Percentiles rank a stretch among this genome's conserved stretches.
Conservation (phyloP, 2,888 invertebrate species). For the Theristus sp. region DNA sequence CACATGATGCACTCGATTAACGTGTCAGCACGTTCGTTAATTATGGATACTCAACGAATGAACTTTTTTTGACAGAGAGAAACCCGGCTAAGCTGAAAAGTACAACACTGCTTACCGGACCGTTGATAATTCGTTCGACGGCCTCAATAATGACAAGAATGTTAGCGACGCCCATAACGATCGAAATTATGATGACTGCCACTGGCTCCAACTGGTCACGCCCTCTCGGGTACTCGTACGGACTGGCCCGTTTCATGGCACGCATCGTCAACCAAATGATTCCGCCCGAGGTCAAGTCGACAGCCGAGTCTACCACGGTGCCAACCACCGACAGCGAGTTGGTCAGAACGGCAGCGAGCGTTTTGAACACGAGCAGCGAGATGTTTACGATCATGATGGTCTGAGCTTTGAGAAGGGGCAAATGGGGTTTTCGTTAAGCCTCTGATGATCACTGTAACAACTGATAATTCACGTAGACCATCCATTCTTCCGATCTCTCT, state of each 20-base stretch:
- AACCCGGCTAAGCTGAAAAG: too few relatives aligned
- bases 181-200: constrained; percentile 27
- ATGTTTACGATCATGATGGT: constrained; percentile 1
- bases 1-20: too few relatives aligned
- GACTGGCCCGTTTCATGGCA: constrained; percentile 14
- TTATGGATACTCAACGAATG: too few relatives aligned
- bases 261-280: constrained; percentile 27
- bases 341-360: constrained; percentile 27
- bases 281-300: constrained; percentile 30
- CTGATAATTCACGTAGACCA: too few relatives aligned
- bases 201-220: constrained; percentile 27
- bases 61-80: too few relatives aligned
- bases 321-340: constrained; percentile 32
- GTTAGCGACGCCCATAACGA: constrained; percentile 30
- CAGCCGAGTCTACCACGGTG: constrained; percentile 30
- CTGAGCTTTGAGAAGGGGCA: not conserved
- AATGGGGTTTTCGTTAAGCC: too few relatives aligned
- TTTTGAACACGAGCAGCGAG: constrained; percentile 1
- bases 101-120: not conserved
- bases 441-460: too few relatives aligned
- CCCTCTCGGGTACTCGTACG: constrained; percentile 30
- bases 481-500: too few relatives aligned
- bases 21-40: too few relatives aligned
- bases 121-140: not conserved
- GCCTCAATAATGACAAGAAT: constrained; percentile 7